These are phyloP conservation scores for Sycophaga agraensis DNA, from an alignment of 1,140 invertebrate genomes.

Conservation along the genomic window DNA sequence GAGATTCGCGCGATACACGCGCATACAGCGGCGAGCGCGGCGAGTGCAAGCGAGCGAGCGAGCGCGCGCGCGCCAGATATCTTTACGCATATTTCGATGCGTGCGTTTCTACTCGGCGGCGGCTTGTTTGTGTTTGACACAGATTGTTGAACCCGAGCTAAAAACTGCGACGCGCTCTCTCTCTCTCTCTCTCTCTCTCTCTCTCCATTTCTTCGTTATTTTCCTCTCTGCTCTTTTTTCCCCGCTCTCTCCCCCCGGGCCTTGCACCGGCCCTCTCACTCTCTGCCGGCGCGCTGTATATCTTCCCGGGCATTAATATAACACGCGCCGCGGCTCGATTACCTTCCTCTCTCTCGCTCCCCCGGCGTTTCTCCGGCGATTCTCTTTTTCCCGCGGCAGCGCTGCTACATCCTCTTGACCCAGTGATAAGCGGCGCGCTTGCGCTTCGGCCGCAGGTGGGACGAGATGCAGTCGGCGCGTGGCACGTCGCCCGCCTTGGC, in stretches of 20 bases:
- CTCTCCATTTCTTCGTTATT: constrained; percentile 19
- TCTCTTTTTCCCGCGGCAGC: too few species aligned
- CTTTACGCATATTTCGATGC: constrained; percentile 7
- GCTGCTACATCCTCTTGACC: too few species aligned
- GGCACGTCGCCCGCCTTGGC: too few species aligned
- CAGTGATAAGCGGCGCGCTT: too few species aligned
- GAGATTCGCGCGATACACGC: too few species aligned
- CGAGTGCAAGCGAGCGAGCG: not conserved
- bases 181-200: too few species aligned
- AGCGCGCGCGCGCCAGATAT: constrained; percentile 23
- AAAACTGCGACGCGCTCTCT: constrained; percentile 28
- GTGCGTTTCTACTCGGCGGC: not conserved
- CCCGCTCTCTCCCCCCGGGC: not conserved
- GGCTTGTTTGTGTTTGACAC: constrained; percentile 38
- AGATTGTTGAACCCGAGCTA: constrained; percentile 42
- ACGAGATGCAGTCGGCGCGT: too few species aligned
- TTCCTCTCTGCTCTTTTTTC: constrained; percentile 12
- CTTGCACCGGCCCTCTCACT: not conserved
- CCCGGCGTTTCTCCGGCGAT: too few species aligned
- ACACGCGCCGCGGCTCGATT: too few species aligned
- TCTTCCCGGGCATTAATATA: not conserved
- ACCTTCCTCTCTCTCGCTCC: not conserved
- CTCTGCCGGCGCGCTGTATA: not conserved
- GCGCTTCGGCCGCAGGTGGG: not conserved
- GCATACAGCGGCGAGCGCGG: not conserved